phyloP scores from a whole-genome alignment of 2,797 vertebrate species.

The Coregonus suidteri region DNA sequence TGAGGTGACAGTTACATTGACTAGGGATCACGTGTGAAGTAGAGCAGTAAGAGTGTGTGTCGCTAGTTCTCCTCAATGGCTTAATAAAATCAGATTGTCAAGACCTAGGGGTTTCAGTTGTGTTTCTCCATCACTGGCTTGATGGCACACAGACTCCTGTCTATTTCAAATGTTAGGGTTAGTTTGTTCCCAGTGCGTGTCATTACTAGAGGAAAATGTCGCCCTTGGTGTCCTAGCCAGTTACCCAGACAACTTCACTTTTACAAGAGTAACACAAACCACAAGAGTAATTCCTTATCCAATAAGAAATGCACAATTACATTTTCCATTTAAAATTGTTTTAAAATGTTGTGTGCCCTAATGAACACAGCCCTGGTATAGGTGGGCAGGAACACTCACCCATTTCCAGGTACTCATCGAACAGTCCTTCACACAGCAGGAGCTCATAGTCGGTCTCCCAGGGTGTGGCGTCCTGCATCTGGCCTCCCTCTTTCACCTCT shows the following conservation, averaged over 20 bases:
- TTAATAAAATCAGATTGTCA: neutral
- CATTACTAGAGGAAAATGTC: neutral
- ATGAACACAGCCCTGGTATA: neutral
- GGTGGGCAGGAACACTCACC: constrained; percentile 64
- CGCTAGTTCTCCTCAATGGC: neutral
- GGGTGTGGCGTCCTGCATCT: constrained; percentile 42
- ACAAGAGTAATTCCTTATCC: neutral
- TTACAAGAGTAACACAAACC: too few relatives aligned
- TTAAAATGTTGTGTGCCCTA: neutral
- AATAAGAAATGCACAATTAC: neutral
- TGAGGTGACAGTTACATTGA: too few relatives aligned
- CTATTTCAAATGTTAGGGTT: neutral
- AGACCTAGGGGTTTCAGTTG: neutral
- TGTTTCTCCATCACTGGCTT: neutral
- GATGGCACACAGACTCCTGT: neutral
- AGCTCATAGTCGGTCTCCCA: constrained; percentile 81
- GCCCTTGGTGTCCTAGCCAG: too few relatives aligned
- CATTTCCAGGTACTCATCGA: constrained; percentile 83
- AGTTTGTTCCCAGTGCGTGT: too few relatives aligned
- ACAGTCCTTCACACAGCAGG: constrained; percentile 76
- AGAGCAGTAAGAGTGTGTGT: too few relatives aligned
- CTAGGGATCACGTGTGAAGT: neutral
- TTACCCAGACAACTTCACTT: too few relatives aligned
- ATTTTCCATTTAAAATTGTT: neutral
- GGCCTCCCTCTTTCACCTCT: constrained; percentile 24